These are phyloP conservation scores for Aurelia aurita complex sp. Pacific DNA, from an alignment of 30 jellyfish, hydroid and myxozoan genomes.

Conservation along the genomic window DNA sequence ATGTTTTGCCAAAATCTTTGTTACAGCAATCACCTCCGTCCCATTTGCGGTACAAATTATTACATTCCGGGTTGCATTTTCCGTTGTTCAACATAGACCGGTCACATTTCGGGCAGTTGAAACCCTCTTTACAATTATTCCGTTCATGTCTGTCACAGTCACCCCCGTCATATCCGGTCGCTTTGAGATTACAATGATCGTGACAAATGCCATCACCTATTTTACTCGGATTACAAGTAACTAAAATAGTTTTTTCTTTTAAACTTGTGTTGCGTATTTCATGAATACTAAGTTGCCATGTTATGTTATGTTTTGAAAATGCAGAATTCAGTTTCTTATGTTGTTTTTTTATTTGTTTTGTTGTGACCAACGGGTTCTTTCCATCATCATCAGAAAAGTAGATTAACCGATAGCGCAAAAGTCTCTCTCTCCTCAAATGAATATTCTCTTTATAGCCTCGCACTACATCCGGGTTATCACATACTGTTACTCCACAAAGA, in stretches of 20 bases:
- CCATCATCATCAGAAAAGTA: slow-evolving; percentile 81
- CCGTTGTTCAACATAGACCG: slow-evolving; percentile 14
- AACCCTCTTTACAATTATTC: background rate
- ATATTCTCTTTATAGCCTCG: slow-evolving; percentile 59
- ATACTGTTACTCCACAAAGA: slow-evolving; percentile 81
- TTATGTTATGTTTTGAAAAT: slow-evolving; percentile 68
- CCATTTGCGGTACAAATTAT: slow-evolving; percentile 1
- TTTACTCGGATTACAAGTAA: slow-evolving; percentile 19
- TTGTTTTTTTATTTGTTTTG: slow-evolving; percentile 42
- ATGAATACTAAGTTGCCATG: slow-evolving; percentile 51
- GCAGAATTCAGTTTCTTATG: slow-evolving; percentile 59
- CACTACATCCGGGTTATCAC: slow-evolving; percentile 88
- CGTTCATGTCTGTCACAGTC: slow-evolving; percentile 2
- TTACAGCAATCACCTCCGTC: slow-evolving; percentile 69
- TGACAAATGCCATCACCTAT: slow-evolving; percentile 32
- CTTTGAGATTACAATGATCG: background rate
- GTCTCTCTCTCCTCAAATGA: slow-evolving; percentile 31
- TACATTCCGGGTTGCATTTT: slow-evolving; percentile 49
- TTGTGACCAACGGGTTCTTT: slow-evolving; percentile 47
- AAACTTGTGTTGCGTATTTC: slow-evolving; percentile 52
- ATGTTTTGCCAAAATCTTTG: slow-evolving; percentile 10
- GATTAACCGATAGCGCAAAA: slow-evolving; percentile 66
- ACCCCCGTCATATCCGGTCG: slow-evolving; percentile 39
- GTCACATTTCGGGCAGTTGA: slow-evolving; percentile 9
- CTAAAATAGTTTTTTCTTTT: slow-evolving; percentile 30